Percentiles rank a stretch among this genome's conserved stretches.
Conservation (phyloP, 2,888 invertebrate genomes). For the Invenusta paracnida region DNA sequence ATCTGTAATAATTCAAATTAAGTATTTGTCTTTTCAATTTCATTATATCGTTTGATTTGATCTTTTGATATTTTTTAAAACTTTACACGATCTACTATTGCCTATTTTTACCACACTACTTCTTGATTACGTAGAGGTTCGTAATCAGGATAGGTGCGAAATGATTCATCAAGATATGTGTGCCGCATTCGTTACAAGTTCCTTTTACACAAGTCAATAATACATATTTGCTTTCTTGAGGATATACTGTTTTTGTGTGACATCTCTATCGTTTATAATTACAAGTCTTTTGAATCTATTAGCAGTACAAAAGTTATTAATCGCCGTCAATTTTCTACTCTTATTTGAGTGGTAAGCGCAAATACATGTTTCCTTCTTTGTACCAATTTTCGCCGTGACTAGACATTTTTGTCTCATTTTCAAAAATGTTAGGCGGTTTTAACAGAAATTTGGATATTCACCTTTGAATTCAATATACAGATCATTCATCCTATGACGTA, state of each 20-base stretch:
- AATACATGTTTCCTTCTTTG: too few relatives aligned
- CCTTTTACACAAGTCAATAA: neutral
- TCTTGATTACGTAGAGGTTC: neutral
- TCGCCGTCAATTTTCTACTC: too few relatives aligned
- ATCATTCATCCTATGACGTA: too few relatives aligned
- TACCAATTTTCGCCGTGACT: neutral
- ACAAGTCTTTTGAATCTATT: neutral
- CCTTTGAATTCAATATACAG: too few relatives aligned
- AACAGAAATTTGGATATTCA: too few relatives aligned
- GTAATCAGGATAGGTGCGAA: neutral
- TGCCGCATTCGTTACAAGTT: neutral
- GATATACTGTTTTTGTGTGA: neutral
- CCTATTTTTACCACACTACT: too few relatives aligned
- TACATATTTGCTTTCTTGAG: neutral
- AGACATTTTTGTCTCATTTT: neutral
- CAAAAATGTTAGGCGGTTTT: neutral
- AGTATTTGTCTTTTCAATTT: neutral
- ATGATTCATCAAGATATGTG: neutral
- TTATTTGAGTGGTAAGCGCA: too few relatives aligned
- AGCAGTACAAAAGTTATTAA: too few relatives aligned
- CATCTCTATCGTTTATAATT: neutral
- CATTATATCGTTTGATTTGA: neutral
- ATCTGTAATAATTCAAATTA: neutral
- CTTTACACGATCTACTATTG: neutral
- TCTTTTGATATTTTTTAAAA: neutral